Base-by-base conservation (phyloP, 2,888 invertebrate genomes). In the Mesochorus sp. region DNA sequence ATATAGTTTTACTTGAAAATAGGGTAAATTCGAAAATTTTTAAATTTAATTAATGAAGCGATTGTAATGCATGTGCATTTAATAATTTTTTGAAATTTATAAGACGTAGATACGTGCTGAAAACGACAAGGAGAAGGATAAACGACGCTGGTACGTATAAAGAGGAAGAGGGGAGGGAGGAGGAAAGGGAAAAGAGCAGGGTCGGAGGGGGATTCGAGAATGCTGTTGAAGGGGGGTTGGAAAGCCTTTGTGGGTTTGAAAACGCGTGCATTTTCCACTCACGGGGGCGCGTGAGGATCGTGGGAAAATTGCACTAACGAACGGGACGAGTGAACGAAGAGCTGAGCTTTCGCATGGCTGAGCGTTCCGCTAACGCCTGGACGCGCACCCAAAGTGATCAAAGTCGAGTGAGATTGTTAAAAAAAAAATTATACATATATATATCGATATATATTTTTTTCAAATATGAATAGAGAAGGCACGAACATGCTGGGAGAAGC, bases 271-370 rank as follows among this genome's bases (percentile, higher is more conserved):
- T 78, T 78, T 78, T 78, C 66, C 74, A 64, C 78, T 70, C 59
- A 53, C 61, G 49, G 57, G 70, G 59, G 64, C 70, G 78, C 59
- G 70, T 74, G 78, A 74, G 70, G 59, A 59, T 57, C 77, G 72
- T 70, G 74, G 70, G 74, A 78, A 78, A 70, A 70, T 78, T 70
- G 70, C 37, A 47, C 74, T 78, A 78, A 78, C 78, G 78, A 78
- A 78, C 70, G 70, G 67, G 51, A 70, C 62, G 62, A 73, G 55
- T 34, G 59, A 62, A 59, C 70, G 71, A 42, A 44, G 51, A 66
- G 64, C 66, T 71, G 47, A 57, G 70, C 64, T 55, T 57, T 62
- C 68, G 74, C 74, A 34, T 66, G 59, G 73, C 37, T 59, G 74
- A 51, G 37, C 64, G 59, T 66, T 64, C 70, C 74, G 64, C 62